Evolutionary conservation across 2,888 invertebrate genomes (phyloP), one percentile per base, ranked within the genome.

Genomic region (Parochlus steinenii): DNA sequence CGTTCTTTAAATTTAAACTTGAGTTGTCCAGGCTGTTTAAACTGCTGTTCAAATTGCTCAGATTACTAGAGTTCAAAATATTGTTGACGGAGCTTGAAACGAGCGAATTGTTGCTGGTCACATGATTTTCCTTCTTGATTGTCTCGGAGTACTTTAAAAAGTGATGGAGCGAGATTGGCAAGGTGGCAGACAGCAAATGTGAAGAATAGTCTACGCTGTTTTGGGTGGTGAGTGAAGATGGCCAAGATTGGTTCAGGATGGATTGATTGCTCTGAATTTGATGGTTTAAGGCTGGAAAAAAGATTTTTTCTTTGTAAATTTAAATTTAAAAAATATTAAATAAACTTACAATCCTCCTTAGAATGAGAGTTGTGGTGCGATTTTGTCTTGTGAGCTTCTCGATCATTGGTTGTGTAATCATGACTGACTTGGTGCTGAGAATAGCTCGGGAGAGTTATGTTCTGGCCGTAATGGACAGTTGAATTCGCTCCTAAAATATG

Each of bases 101-200:
- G 42, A 51, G 53, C 43, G 56, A 50, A n/a, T n/a, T n/a, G n/a
- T n/a, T n/a, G n/a, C n/a, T n/a, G n/a, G n/a, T n/a, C n/a, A n/a
- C n/a, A n/a, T n/a, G n/a, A n/a, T n/a, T n/a, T 51, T 59, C 59
- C 48, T 59, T 59, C 47, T 59, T 59, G 45, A 59, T 59, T 45
- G 59, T 58, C 51, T 59, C 59, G 43, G 58, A 58, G 47, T 59
- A 59, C 51, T 59, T 59, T 37, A 59, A 54, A 51, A 59, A 58
- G 51, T 59, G 59, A 46, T 59, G 58, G 48, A 59, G 54, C 40
- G 59, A 58, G 44, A 59, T 58, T 52, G 59, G 59, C 52, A 59
- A 53, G 50, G 58, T 56, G 47, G 58, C 58, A 42, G 59, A 58
- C 43, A 59, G 48, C 48, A 59, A 50, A 51, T 59, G 59, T 25